Evolutionary conservation across 2,113 vertebrate species (phyloP), one percentile per base, ranked within the genome.

Genomic region (Tetraodon nigroviridis): DNA sequence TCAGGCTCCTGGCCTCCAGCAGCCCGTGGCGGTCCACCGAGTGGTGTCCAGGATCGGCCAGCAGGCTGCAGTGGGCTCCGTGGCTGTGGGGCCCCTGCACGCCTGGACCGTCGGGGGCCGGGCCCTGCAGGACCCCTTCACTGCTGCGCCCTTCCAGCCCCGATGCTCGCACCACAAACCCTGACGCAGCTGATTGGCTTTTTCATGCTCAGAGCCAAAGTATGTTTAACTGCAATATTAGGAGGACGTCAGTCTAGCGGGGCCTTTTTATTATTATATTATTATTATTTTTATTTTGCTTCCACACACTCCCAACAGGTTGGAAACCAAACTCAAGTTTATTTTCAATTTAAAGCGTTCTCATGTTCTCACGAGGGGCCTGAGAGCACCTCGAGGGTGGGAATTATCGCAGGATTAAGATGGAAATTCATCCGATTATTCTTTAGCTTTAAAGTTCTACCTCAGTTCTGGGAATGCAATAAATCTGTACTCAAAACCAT

Each of bases 1-100:
- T 37, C 32, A 3, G 32, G 10, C 32, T 37, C 32, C 2, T 73
- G 75, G 77, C 44, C 79, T 83, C 32, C 90, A 91, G 84, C 92
- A 92, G 86, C 94, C 95, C 47, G 93, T 96, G 37, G 92, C 92
- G 7, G 94, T 95, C 51, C 94, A 95, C 81, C 91, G 95, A n/a
- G 92, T 98, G 15, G 90, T 98, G 42, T 94, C 94, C 37, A 92
- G 93, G 54, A 89, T 91, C 64, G 92, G 91, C 56, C 94, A 90
- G 57, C 93, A 93, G 80, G 91, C 89, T 0, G 90, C 95, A 0
- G 90, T 92, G 0, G 93, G 94, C 2, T 96, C 96, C 0, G 91
- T 96, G 7, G 90, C 93, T 0, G 87, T 95, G 6, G 84, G 88
- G 7, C 89, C 95, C 0, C 86, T 94, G 55, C 86, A 94, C 54